Base-by-base conservation (phyloP, 2,888 invertebrate species). In the Coelopa pilipes region DNA sequence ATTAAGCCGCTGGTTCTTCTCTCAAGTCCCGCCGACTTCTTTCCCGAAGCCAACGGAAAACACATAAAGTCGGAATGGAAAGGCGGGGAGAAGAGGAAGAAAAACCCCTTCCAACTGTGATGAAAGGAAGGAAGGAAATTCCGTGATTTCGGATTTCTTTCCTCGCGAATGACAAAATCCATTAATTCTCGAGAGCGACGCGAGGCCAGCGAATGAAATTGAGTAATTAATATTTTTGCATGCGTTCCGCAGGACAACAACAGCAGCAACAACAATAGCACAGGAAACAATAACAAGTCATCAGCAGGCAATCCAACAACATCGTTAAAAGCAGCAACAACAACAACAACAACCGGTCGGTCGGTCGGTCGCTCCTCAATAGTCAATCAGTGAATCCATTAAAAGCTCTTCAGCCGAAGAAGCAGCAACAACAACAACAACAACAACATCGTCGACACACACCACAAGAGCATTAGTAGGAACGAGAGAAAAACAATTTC, bases 201-300 rank as follows among this genome's bases (percentile, higher is more conserved):
- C 34, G 34, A 34, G 34, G 34, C 34, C 24, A 68, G 4, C 9
- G 17, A 21, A 62, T 62, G 62, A 17, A 70, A 62, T 62, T 70
- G 62, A 70, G 70, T 62, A 70, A 70, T 70, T 70, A 70, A 63
- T 49, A 53, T n/a, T 70, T 70, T 70, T 69, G 45, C 69, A 57
- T 69, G 34, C 1, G 11, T n/a, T 55, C 4, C 45, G 21, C 45
- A 21, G 34, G 2, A 34, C 34, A 34, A 34, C 34, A 34, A 34
- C 34, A 34, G 7, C 34, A 34, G 7, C 34, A 34, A 34, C n/a
- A n/a, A 34, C 34, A 34, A 34, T 34, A 34, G 7, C 34, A 34
- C 34, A 34, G 7, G 4, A 34, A 34, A 34, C 34, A 34, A 68
- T 21, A 67, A 21, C 24, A 63, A 21, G 1, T 45, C 45, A 65